Conservation (phyloP, 2,888 invertebrate genomes). For the Dasypolia templi region DNA sequence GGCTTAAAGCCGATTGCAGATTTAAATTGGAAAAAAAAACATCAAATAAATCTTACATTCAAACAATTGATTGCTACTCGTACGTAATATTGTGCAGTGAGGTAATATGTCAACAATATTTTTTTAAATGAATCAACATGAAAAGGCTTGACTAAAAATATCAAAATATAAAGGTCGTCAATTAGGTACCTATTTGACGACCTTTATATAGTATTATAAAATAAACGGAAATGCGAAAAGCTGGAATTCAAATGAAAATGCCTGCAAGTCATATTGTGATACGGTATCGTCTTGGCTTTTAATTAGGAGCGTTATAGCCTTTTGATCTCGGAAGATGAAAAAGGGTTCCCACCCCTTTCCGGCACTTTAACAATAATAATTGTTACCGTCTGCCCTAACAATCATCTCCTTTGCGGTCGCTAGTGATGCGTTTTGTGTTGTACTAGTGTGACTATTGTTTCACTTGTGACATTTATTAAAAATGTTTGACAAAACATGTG, state of each 20-base stretch:
- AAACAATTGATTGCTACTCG: constrained; percentile 9
- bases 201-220: too few species aligned
- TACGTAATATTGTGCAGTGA: background rate
- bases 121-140: too few species aligned
- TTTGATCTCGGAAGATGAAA: constrained; percentile 57
- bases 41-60: too few species aligned
- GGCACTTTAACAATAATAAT: constrained; percentile 63
- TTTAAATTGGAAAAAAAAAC: too few species aligned
- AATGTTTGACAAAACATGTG: too few species aligned
- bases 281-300: constrained; percentile 54
- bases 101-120: background rate
- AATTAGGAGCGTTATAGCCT: constrained; percentile 58
- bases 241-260: constrained; percentile 36
- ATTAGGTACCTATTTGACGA: too few species aligned
- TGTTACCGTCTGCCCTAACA: constrained; percentile 42
- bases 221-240: constrained; percentile 29
- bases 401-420: constrained; percentile 37
- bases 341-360: constrained; percentile 61
- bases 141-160: too few species aligned
- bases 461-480: too few species aligned
- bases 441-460: too few species aligned
- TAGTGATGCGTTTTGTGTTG: constrained; percentile 17
- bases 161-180: background rate
- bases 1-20: too few species aligned
- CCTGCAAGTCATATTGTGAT: constrained; percentile 50